Evolutionary conservation across 2,113 vertebrate genomes (phyloP).

Genomic region (Chrysemys picta): DNA sequence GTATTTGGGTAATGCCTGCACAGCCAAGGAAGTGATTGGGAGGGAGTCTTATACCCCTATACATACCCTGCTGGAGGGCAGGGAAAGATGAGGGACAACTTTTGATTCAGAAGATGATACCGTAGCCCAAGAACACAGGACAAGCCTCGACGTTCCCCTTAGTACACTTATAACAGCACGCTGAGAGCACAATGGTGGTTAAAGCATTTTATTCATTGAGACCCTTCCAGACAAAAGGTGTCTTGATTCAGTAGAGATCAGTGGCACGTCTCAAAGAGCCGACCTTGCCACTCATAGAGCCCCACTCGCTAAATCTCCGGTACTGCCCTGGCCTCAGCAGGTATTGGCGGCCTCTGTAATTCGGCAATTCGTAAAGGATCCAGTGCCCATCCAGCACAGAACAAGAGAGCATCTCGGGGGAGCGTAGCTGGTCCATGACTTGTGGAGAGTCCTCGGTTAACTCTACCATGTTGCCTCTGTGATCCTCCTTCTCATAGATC

Average conservation of each 20-base stretch:
- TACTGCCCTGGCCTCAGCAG: conserved; percentile 13
- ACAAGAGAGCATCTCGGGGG: not conserved
- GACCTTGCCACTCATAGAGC: not conserved
- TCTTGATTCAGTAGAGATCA: not conserved
- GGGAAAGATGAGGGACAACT: not conserved
- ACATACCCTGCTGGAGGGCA: not conserved
- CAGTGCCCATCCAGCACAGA: not conserved
- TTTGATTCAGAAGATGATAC: not conserved
- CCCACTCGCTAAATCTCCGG: not conserved
- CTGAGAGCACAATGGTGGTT: not conserved
- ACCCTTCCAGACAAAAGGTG: not conserved
- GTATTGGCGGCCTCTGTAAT: not conserved
- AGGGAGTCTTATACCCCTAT: not conserved
- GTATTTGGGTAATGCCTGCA: not conserved
- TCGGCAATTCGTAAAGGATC: not conserved
- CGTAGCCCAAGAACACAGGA: not conserved
- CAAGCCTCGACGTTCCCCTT: not conserved
- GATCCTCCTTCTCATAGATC: conserved; percentile 7
- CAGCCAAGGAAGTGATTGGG: not conserved
- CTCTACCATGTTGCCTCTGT: conserved; percentile 8
- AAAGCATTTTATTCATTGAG: not conserved
- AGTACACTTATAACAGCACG: not conserved
- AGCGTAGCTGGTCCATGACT: not conserved
- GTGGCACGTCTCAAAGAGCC: conserved; percentile 51
- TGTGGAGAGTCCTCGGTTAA: not conserved